Percentiles rank a stretch among this genome's conserved stretches.
These are phyloP conservation scores for Brachycybe producta DNA, from an alignment of 2,888 invertebrate species.

Conservation along the genomic window DNA sequence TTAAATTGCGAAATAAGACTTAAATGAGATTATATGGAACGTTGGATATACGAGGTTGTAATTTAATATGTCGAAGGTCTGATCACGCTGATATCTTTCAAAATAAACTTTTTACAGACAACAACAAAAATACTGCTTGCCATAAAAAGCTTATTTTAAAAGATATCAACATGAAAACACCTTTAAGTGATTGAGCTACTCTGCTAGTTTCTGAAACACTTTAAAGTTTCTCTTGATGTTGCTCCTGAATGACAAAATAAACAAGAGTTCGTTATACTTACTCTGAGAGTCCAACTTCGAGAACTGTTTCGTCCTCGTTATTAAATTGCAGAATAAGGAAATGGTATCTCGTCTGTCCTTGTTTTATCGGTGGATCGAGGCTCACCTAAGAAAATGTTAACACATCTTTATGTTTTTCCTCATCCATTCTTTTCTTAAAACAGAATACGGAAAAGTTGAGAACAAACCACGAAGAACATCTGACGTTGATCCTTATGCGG, in stretches of 20 bases:
- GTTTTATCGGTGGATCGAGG: slow-evolving; percentile 96
- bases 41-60: background rate
- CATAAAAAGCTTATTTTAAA: too few species aligned
- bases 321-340: slow-evolving; percentile 87
- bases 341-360: slow-evolving; percentile 96
- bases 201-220: too few species aligned
- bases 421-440: slow-evolving; percentile 4
- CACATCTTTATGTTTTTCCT: slow-evolving; percentile 8
- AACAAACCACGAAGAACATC: slow-evolving; percentile 85
- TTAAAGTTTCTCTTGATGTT: too few species aligned
- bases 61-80: too few species aligned
- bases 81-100: too few species aligned
- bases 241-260: too few species aligned
- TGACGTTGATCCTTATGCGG: slow-evolving; percentile 97
- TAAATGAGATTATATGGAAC: background rate
- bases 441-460: background rate
- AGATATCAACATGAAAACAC: too few species aligned
- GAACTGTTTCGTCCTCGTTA: slow-evolving; percentile 81
- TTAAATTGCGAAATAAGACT: slow-evolving; percentile 14
- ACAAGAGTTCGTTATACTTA: slow-evolving; percentile 39
- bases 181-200: too few species aligned
- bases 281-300: slow-evolving; percentile 85
- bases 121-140: background rate
- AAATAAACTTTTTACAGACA: too few species aligned
- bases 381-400: slow-evolving; percentile 45